Base-by-base conservation (phyloP, 2,888 invertebrate species). In the Habrosyne pyritoides region DNA sequence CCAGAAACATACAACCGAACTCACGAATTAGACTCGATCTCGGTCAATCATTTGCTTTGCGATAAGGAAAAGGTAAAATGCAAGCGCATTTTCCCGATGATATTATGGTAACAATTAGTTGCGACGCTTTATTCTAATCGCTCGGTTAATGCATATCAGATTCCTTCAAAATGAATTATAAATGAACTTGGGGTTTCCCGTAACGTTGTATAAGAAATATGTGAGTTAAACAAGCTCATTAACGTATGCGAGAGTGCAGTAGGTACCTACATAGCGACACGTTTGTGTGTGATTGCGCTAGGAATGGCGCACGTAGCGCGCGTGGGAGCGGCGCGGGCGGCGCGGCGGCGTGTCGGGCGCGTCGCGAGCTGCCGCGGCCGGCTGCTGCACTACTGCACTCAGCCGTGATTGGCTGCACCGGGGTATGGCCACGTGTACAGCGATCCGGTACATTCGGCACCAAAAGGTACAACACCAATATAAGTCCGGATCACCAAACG, bases 291-390 rank as follows among this genome's bases (percentile, higher is more conserved):
- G 36, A 36, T 36, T 36, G 36, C 36, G 14, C 4, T 14, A 12
- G 36, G 36, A 36, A 14, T 46, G 54, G 4, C 14, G 26, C 10
- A 46, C 12, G 42, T 18, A 18, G 42, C 42, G 42, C 14, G 42
- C 50, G 61, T 57, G 59, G 59, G 56, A 59, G 42, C 14, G 8
- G 18, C 0, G 49, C 30, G 36, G 52, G 42, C 36, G 18, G 8
- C 18, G 36, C 14, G n/a, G 14, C 36, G n/a, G 33, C n/a, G 55
- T 53, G 48, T 52, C 49, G 42, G 50, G 30, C 28, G 47, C 52
- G n/a, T n/a, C n/a, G 8, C 18, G 36, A 6, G n/a, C n/a, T 21
- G 46, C 33, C 10, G 33, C 47, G 47, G 52, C 26, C 3, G 36
- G 14, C 24, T 26, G 47, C 51, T 10, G 30, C 51, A 51, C 36